Conservation (phyloP, 2,113 vertebrate genomes). For the Ellobius talpinus region DNA sequence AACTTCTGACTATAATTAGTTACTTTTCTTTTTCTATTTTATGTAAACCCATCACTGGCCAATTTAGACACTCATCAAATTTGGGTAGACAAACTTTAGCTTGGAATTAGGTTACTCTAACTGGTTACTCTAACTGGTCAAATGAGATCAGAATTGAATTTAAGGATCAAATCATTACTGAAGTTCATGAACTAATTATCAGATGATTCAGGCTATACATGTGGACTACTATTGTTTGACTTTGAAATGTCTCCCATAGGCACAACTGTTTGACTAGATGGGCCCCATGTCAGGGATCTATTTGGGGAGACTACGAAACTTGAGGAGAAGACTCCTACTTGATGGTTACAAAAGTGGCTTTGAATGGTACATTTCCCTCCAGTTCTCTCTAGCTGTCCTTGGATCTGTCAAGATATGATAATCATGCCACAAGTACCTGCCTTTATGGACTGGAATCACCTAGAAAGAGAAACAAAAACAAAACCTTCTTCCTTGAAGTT, state of each 20-base stretch:
- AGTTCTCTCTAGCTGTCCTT: not conserved
- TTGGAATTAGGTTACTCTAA: not conserved
- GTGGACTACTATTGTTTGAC: not conserved
- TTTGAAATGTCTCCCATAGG: not conserved
- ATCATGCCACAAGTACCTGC: not conserved
- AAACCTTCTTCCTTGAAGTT: not conserved
- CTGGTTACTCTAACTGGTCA: not conserved
- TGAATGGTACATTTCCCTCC: not conserved
- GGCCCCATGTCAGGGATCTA: not conserved
- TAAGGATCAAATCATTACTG: not conserved
- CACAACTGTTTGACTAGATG: not conserved
- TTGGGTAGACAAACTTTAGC: not conserved
- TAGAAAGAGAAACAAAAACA: not conserved
- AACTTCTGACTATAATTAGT: not conserved
- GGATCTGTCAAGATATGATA: not conserved
- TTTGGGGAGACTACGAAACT: not conserved
- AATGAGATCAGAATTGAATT: not conserved
- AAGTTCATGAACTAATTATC: not conserved
- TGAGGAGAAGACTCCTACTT: not conserved
- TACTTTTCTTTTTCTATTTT: not conserved
- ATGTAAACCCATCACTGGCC: not conserved
- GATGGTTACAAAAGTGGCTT: not conserved
- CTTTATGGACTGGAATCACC: not conserved
- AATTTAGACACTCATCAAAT: not conserved
- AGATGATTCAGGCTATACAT: not conserved